Percentiles rank a stretch among this genome's conserved stretches.
These are phyloP conservation scores for Ephialtes manifestator DNA, from an alignment of 2,888 invertebrate genomes.

Conservation along the genomic window DNA sequence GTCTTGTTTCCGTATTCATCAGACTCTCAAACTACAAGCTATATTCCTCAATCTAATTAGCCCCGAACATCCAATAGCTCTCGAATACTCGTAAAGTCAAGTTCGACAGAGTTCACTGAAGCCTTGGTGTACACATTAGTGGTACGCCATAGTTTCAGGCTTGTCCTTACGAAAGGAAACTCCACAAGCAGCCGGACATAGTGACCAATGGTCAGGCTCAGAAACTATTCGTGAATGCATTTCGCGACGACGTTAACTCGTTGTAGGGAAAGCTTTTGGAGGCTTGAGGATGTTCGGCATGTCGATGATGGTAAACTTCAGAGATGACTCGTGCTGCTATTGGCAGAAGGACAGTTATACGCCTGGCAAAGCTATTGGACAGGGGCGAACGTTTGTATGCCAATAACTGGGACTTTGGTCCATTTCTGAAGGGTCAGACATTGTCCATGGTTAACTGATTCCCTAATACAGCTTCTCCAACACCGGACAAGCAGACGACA, in stretches of 20 bases:
- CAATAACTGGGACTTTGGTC: conserved; percentile 3
- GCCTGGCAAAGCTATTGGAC: not conserved
- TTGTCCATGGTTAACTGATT: not conserved
- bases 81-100: conserved; percentile 28
- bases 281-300: conserved; percentile 1
- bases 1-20: conserved; percentile 27
- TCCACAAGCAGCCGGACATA: conserved; percentile 11
- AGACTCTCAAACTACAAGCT: conserved; percentile 45
- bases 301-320: conserved; percentile 24
- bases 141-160: not conserved
- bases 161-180: conserved; percentile 18
- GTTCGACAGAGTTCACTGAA: conserved; percentile 46
- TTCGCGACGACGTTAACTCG: conserved; percentile 31
- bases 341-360: not conserved
- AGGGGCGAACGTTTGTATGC: not conserved
- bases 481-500: conserved; percentile 30
- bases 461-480: conserved; percentile 6
- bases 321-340: not conserved
- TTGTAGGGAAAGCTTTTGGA: not conserved
- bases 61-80: conserved; percentile 36
- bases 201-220: conserved; percentile 38
- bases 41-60: conserved; percentile 60
- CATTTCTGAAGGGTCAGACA: not conserved
- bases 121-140: conserved; percentile 15
- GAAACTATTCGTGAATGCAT: conserved; percentile 59